Evolutionary conservation across 2,888 invertebrate genomes (phyloP).

Genomic region (Elegia similella): DNA sequence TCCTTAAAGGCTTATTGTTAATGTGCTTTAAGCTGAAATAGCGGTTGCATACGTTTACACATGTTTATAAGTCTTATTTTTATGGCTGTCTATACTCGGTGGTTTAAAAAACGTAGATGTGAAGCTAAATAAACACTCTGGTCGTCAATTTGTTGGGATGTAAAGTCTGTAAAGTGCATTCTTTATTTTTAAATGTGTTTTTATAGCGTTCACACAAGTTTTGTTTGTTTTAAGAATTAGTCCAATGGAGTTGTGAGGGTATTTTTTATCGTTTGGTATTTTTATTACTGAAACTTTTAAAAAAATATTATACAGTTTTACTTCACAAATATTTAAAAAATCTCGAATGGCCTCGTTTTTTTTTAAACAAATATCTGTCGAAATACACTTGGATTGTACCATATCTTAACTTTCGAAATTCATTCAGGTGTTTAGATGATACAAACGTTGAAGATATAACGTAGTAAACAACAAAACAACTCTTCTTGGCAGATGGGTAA

Average conservation of each 20-base stretch:
- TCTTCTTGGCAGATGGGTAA: too few species aligned
- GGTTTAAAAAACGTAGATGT: slow-evolving; percentile 12
- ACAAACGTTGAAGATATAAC: too few species aligned
- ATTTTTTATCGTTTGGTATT: not conserved
- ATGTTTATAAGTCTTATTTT: slow-evolving; percentile 40
- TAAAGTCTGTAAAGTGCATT: slow-evolving; percentile 9
- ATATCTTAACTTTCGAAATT: too few species aligned
- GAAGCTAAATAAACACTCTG: slow-evolving; percentile 28
- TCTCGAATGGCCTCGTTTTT: too few species aligned
- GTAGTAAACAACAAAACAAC: too few species aligned
- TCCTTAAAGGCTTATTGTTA: slow-evolving; percentile 71
- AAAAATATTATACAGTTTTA: not conserved
- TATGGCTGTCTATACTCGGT: slow-evolving; percentile 17
- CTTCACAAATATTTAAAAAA: too few species aligned
- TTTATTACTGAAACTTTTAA: not conserved
- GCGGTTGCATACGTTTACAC: slow-evolving; percentile 50
- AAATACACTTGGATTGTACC: too few species aligned
- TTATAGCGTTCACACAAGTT: slow-evolving; percentile 1
- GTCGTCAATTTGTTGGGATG: slow-evolving; percentile 20
- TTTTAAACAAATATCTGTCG: too few species aligned
- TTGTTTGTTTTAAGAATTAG: slow-evolving; percentile 1
- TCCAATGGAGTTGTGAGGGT: not conserved
- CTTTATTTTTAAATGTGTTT: slow-evolving; percentile 10
- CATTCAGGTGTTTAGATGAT: too few species aligned
- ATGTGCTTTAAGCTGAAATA: slow-evolving; percentile 52